phyloP scores from a whole-genome alignment of 1,140 invertebrate species.

The Drosophila kepulauana region DNA sequence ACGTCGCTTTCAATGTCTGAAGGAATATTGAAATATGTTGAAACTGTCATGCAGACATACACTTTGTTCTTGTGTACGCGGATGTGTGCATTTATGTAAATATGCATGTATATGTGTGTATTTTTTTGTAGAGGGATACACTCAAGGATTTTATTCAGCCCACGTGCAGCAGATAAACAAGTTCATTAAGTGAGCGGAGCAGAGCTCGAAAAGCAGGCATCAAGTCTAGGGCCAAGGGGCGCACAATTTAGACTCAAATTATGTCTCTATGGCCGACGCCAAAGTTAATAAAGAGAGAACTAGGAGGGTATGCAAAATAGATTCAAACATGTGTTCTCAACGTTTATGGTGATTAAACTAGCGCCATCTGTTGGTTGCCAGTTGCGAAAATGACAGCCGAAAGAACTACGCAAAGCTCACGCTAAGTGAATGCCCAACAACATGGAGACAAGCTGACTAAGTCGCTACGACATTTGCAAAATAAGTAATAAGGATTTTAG shows the following conservation, averaged over 20 bases:
- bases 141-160: slow-evolving; percentile 60
- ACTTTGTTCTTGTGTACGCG: slow-evolving; percentile 5
- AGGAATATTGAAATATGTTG: slow-evolving; percentile 63
- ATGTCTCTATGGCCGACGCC: slow-evolving; percentile 54
- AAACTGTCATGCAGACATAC: slow-evolving; percentile 39
- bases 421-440: background rate
- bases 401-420: background rate
- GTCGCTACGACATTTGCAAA: background rate
- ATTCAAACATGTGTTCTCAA: slow-evolving; percentile 48
- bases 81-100: slow-evolving; percentile 5
- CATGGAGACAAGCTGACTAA: background rate
- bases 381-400: slow-evolving; percentile 5
- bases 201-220: background rate
- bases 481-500: background rate
- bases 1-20: slow-evolving; percentile 58
- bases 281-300: slow-evolving; percentile 57
- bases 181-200: slow-evolving; percentile 61
- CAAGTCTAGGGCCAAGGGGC: slow-evolving; percentile 22
- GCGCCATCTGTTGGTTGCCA: slow-evolving; percentile 42
- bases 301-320: slow-evolving; percentile 58
- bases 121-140: slow-evolving; percentile 21
- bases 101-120: background rate
- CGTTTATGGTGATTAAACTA: slow-evolving; percentile 74
- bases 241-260: slow-evolving; percentile 30
- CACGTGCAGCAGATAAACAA: slow-evolving; percentile 76